Evolutionary conservation across 2,888 invertebrate genomes (phyloP).

Genomic region (Synergus laeviventris): DNA sequence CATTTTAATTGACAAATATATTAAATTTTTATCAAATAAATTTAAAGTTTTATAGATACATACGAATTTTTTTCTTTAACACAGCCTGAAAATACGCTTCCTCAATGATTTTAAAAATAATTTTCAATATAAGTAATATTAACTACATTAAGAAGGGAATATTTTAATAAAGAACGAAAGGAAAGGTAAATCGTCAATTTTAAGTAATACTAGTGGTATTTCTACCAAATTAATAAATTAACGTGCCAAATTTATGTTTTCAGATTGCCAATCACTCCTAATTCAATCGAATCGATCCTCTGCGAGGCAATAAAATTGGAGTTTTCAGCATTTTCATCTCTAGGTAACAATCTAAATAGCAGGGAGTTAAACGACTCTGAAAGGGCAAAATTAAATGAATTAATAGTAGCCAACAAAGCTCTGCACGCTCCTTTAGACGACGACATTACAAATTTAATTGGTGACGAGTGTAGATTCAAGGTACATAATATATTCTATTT

Average conservation of each 20-base stretch:
- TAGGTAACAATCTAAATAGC: constrained; percentile 80
- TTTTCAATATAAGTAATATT: neutral
- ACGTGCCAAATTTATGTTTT: constrained; percentile 48
- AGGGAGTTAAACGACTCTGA: constrained; percentile 89
- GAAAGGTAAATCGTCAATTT: neutral
- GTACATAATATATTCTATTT: constrained; percentile 67
- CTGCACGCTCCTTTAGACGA: constrained; percentile 90
- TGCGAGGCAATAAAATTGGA: constrained; percentile 92
- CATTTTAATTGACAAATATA: neutral
- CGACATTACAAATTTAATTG: constrained; percentile 84
- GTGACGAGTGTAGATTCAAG: constrained; percentile 81
- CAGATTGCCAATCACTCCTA: constrained; percentile 80
- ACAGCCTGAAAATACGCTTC: neutral
- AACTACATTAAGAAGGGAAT: neutral
- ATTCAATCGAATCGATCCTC: constrained; percentile 89
- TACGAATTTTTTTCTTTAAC: neutral
- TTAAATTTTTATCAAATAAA: neutral
- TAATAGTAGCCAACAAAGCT: constrained; percentile 91
- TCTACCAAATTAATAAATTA: neutral
- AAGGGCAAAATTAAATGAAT: constrained; percentile 88
- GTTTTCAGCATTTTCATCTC: constrained; percentile 84
- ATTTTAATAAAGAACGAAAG: neutral
- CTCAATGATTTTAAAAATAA: neutral
- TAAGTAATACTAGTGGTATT: neutral
- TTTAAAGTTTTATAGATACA: neutral